phyloP scores from a whole-genome alignment of 2,888 invertebrate species.

The Scaeva pyrastri region DNA sequence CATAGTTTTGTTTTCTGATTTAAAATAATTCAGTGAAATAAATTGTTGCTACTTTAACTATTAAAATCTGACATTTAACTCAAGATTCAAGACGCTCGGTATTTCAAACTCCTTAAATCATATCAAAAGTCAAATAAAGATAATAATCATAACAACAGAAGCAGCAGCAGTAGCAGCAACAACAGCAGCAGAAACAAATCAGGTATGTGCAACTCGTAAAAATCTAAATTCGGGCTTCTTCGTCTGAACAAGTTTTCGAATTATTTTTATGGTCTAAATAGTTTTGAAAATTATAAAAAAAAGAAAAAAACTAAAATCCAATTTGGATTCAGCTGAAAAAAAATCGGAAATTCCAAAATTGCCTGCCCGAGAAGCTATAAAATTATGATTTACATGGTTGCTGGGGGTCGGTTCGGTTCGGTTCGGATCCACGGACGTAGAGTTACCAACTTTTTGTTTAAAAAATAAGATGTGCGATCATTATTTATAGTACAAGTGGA shows the following conservation, averaged over 20 bases:
- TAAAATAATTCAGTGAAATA: background rate
- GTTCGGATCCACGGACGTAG: background rate
- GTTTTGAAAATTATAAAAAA: background rate
- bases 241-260: constrained; percentile 10
- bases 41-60: background rate
- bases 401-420: background rate
- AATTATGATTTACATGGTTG: constrained; percentile 44
- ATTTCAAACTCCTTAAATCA: background rate
- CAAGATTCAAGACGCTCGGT: no score
- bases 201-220: constrained; percentile 31
- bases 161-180: background rate
- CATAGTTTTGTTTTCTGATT: background rate
- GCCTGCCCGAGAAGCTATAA: constrained; percentile 41
- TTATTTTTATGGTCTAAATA: constrained; percentile 18
- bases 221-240: constrained; percentile 33
- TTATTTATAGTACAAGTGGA: no score
- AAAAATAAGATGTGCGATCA: background rate
- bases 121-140: constrained; percentile 8
- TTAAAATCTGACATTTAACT: no score
- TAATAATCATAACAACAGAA: background rate
- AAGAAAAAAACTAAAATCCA: constrained; percentile 18
- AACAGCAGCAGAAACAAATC: background rate
- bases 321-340: constrained; percentile 41
- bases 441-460: background rate
- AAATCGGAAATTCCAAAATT: constrained; percentile 60